These are phyloP conservation scores for Rhingia campestris DNA, from an alignment of 2,888 invertebrate species.

Conservation along the genomic window DNA sequence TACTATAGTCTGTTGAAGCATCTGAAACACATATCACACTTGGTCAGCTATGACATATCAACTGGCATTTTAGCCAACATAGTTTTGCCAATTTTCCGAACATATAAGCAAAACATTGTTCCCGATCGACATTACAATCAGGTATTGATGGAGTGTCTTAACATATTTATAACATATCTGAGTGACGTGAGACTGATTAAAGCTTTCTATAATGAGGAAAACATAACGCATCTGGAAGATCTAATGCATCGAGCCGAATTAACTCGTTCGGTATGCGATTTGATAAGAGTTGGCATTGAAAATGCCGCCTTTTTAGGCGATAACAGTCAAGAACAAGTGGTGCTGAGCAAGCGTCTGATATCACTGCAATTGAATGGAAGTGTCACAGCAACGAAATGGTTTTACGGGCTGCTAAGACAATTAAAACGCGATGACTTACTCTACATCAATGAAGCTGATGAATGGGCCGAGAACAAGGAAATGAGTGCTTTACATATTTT, in stretches of 20 bases:
- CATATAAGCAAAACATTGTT: constrained; percentile 76
- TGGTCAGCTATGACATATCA: constrained; percentile 79
- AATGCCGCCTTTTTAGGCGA: constrained; percentile 81
- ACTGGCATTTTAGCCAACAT: constrained; percentile 80
- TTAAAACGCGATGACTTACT: constrained; percentile 69
- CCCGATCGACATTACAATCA: constrained; percentile 26
- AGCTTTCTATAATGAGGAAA: constrained; percentile 81
- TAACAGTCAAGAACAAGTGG: constrained; percentile 78
- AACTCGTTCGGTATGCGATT: constrained; percentile 80
- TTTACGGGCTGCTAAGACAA: constrained; percentile 77
- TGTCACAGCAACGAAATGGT: constrained; percentile 77
- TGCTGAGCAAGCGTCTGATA: constrained; percentile 78
- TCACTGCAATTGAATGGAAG: constrained; percentile 80
- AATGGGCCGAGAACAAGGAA: constrained; percentile 74
- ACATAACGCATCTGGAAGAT: constrained; percentile 80
- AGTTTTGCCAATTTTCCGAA: constrained; percentile 80
- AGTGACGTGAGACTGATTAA: constrained; percentile 81
- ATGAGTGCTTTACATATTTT: constrained; percentile 78
- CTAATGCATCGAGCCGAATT: constrained; percentile 79
- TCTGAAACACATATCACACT: constrained; percentile 80
- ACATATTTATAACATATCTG: constrained; percentile 81
- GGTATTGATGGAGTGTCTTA: constrained; percentile 79
- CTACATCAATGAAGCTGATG: constrained; percentile 76
- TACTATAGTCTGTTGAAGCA: constrained; percentile 78
- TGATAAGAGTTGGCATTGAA: constrained; percentile 82